phyloP scores from a whole-genome alignment of 2,888 invertebrate genomes.

The Spilosoma lubricipeda region DNA sequence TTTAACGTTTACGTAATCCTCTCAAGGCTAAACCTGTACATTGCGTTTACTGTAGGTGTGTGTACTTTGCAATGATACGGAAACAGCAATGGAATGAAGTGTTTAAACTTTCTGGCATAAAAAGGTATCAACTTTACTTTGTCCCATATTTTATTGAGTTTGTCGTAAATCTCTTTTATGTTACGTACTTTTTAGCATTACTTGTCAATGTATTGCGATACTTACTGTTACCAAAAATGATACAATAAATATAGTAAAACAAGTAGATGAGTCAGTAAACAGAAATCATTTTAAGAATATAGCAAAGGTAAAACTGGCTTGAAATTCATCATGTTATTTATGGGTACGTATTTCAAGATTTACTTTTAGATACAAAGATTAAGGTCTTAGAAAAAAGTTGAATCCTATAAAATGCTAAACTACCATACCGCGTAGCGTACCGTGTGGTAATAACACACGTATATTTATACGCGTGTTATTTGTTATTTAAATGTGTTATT shows the following conservation, averaged over 20 bases:
- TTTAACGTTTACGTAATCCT: conserved; percentile 16
- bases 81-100: not conserved
- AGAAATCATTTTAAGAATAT: not conserved
- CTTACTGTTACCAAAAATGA: not conserved
- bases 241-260: not conserved
- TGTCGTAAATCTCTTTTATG: not conserved
- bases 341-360: no score
- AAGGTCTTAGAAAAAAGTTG: not conserved
- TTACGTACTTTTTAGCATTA: not conserved
- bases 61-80: not conserved
- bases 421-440: not conserved
- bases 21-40: conserved; percentile 10
- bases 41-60: not conserved
- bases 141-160: not conserved
- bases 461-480: no score
- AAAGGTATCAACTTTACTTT: not conserved
- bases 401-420: not conserved
- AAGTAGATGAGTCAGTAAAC: not conserved
- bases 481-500: no score
- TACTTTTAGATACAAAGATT: not conserved
- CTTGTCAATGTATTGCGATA: not conserved
- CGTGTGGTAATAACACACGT: not conserved
- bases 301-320: not conserved
- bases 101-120: not conserved
- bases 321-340: no score